Conservation (phyloP, 2,888 invertebrate species). For the Cerastis leucographa region DNA sequence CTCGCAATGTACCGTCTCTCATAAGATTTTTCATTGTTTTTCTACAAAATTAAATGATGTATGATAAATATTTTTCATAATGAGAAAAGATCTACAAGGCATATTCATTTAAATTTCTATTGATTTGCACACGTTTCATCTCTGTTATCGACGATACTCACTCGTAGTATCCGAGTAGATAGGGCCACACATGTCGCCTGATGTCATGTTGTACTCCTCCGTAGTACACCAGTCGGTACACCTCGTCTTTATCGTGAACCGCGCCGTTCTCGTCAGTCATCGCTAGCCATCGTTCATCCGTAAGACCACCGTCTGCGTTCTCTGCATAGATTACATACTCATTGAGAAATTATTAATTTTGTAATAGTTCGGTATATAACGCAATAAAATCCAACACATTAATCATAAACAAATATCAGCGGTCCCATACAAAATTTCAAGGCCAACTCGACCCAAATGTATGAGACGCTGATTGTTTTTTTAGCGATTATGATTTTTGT, state of each 20-base stretch:
- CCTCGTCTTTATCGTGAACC: conserved; percentile 92
- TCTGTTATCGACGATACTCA: conserved; percentile 70
- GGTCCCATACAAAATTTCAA: neutral
- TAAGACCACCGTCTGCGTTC: conserved; percentile 93
- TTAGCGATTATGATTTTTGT: too few relatives aligned
- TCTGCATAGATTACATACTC: conserved; percentile 77
- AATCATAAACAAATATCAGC: neutral
- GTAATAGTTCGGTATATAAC: neutral
- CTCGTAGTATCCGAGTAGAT: conserved; percentile 95
- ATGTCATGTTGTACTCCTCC: conserved; percentile 96
- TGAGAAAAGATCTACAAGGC: neutral
- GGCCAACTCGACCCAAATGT: neutral
- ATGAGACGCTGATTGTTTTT: neutral
- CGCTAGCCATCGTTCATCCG: conserved; percentile 93
- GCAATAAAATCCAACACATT: neutral
- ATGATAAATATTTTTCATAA: neutral
- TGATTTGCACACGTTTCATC: neutral
- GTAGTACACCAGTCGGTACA: conserved; percentile 96
- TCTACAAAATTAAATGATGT: neutral
- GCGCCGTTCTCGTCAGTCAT: conserved; percentile 92
- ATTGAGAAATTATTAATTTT: too few relatives aligned
- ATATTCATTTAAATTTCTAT: neutral
- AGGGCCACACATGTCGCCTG: conserved; percentile 96
- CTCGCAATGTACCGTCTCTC: neutral
- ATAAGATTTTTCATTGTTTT: neutral